phyloP scores from a whole-genome alignment of 2,797 vertebrate species.

The Sebastes hubbsi region DNA sequence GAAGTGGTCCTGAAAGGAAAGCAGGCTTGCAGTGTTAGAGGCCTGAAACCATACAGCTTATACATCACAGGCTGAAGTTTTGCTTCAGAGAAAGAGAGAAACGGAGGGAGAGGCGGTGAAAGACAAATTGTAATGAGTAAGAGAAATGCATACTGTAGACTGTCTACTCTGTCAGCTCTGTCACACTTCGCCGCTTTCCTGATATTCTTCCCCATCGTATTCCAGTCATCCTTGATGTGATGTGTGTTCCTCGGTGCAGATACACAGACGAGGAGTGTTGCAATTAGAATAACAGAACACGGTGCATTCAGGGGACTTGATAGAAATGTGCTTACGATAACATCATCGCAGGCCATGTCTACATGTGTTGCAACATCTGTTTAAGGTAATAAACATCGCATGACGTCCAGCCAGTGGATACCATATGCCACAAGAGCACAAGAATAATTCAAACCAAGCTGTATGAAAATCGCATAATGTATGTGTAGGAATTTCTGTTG shows the following conservation, averaged over 20 bases:
- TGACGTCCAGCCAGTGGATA: background rate
- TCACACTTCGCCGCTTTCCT: slow-evolving; percentile 41
- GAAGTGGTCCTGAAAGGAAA: slow-evolving; percentile 61
- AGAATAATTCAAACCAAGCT: background rate
- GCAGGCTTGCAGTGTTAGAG: background rate
- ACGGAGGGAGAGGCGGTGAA: background rate
- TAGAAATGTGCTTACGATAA: background rate
- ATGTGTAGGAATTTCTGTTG: background rate
- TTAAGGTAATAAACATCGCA: background rate
- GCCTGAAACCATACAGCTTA: background rate
- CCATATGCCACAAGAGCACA: background rate
- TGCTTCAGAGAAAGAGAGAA: background rate
- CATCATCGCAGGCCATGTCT: background rate
- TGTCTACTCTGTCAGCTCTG: slow-evolving; percentile 34
- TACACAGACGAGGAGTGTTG: background rate
- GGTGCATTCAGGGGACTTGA: background rate
- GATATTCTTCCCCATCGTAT: slow-evolving; percentile 24
- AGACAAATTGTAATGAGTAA: background rate
- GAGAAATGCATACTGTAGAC: slow-evolving; percentile 5
- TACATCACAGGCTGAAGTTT: background rate
- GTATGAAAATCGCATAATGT: background rate
- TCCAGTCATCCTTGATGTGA: slow-evolving; percentile 15
- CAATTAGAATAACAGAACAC: background rate
- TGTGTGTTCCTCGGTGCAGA: slow-evolving; percentile 7
- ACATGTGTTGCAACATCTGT: background rate